These are phyloP conservation scores for Nymphalis urticae DNA, from an alignment of 2,888 invertebrate genomes.

Conservation along the genomic window DNA sequence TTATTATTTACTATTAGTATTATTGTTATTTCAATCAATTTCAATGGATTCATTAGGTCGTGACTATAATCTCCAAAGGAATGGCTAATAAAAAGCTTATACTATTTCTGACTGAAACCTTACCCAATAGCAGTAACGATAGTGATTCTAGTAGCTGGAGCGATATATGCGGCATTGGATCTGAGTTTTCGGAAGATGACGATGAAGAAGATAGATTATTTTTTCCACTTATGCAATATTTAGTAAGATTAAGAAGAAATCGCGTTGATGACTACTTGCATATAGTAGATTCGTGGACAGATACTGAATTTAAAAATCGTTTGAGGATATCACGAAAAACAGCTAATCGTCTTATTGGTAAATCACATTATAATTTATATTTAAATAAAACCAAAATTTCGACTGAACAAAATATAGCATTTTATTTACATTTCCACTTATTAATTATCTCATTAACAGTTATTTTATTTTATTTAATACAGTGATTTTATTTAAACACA, in stretches of 20 bases:
- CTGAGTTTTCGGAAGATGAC: conserved; percentile 50
- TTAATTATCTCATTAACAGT: background rate
- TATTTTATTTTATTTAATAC: background rate
- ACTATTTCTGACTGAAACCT: conserved; percentile 48
- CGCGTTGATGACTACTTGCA: conserved; percentile 63
- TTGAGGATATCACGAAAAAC: conserved; percentile 59
- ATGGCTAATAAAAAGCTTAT: conserved; percentile 51
- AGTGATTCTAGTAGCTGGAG: conserved; percentile 58
- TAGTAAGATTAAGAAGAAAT: conserved; percentile 53
- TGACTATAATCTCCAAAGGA: background rate
- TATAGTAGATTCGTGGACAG: conserved; percentile 63
- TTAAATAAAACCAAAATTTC: too few relatives aligned
- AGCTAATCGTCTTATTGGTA: conserved; percentile 57
- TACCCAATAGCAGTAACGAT: conserved; percentile 47
- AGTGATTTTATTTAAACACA: background rate
- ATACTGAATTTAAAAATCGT: conserved; percentile 60
- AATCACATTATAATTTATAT: background rate
- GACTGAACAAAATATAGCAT: too few relatives aligned
- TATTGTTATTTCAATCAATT: too few relatives aligned
- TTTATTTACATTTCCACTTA: too few relatives aligned
- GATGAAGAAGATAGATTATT: conserved; percentile 54
- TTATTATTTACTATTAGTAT: background rate
- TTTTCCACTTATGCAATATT: conserved; percentile 63
- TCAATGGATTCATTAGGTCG: background rate
- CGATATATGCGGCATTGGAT: conserved; percentile 48